phyloP scores from a whole-genome alignment of 2,797 vertebrate genomes.

The Rhinichthys osculus region DNA sequence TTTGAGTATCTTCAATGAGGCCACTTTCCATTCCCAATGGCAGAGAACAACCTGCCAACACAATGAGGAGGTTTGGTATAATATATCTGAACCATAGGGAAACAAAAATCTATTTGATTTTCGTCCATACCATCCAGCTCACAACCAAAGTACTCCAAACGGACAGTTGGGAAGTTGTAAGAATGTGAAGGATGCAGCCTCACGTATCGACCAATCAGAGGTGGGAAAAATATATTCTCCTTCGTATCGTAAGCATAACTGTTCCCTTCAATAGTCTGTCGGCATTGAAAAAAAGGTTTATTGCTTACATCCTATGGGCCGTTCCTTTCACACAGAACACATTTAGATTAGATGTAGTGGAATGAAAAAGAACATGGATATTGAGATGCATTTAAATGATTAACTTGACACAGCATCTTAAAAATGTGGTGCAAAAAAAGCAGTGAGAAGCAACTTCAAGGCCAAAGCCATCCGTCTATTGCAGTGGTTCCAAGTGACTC shows the following conservation, averaged over 20 bases:
- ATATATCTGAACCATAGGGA: neutral
- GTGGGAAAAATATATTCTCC: constrained; percentile 87
- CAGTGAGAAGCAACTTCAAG: neutral
- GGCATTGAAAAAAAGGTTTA: neutral
- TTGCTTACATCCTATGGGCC: neutral
- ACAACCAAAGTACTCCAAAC: constrained; percentile 93
- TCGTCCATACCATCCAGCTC: constrained; percentile 86
- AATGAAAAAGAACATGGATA: neutral
- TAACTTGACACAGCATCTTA: neutral
- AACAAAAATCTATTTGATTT: neutral
- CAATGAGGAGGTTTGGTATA: neutral
- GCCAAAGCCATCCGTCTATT: neutral
- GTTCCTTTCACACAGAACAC: neutral
- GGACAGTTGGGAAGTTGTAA: constrained; percentile 84
- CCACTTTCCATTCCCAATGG: constrained; percentile 90
- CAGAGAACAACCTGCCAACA: constrained; percentile 86
- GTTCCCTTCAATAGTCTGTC: constrained; percentile 91
- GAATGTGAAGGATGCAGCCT: constrained; percentile 83
- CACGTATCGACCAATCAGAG: constrained; percentile 87
- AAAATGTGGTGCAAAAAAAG: neutral
- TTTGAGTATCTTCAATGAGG: constrained; percentile 79
- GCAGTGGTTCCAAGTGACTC: neutral
- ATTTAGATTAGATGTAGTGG: neutral
- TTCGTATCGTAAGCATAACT: constrained; percentile 75
- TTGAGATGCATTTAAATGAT: neutral